Evolutionary conservation across 1,140 invertebrate species (phyloP).

Genomic region (Ectropis grisescens): DNA sequence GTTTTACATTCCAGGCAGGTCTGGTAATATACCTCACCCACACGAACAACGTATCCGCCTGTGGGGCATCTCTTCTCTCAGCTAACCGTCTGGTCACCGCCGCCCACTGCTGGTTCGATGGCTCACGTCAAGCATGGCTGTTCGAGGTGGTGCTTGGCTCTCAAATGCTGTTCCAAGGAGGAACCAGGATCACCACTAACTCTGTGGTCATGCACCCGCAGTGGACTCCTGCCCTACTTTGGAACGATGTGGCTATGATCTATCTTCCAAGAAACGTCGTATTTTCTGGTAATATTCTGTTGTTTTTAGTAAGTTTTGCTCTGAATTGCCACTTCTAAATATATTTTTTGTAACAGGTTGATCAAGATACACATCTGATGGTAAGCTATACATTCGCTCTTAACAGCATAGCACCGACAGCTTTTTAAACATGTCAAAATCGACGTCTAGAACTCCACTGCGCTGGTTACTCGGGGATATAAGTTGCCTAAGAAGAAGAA

Average conservation of each 20-base stretch:
- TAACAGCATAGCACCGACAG: too few species aligned
- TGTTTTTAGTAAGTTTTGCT: too few species aligned
- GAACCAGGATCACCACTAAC: conserved; percentile 15
- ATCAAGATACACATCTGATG: too few species aligned
- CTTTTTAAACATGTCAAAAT: too few species aligned
- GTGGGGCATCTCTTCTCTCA: conserved; percentile 20
- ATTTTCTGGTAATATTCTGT: conserved; percentile 23
- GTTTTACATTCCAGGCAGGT: conserved; percentile 28
- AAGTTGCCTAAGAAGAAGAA: too few species aligned
- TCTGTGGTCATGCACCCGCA: conserved; percentile 22
- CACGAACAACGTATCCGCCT: conserved; percentile 15
- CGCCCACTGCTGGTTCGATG: conserved; percentile 30
- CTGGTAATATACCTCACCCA: conserved; percentile 20
- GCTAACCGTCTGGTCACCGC: conserved; percentile 24
- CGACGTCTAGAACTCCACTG: too few species aligned
- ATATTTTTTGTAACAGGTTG: too few species aligned
- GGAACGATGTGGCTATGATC: conserved; percentile 55
- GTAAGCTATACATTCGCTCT: too few species aligned
- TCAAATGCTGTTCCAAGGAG: conserved; percentile 23
- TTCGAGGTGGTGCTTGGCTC: conserved; percentile 28
- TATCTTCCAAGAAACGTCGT: conserved; percentile 32
- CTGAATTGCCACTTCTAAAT: too few species aligned
- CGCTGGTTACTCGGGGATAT: too few species aligned
- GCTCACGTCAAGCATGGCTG: conserved; percentile 12
- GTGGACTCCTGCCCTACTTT: conserved; percentile 15